Evolutionary conservation across 2,113 vertebrate species (phyloP).

Genomic region (Ceratotherium simum): DNA sequence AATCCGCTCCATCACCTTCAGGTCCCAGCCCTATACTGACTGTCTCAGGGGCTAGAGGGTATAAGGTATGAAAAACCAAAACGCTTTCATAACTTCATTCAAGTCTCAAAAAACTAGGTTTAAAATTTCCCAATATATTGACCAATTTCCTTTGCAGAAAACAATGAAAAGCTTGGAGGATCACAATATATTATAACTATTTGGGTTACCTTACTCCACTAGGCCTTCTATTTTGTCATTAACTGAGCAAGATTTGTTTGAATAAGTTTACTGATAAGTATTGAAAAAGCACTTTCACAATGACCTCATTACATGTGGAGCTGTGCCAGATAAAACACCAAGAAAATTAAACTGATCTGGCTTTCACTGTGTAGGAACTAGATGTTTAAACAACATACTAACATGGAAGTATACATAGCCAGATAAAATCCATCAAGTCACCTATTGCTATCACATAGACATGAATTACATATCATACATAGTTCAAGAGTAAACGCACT

Average conservation of each 20-base stretch:
- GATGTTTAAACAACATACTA: not conserved
- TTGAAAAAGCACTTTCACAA: conserved; percentile 15
- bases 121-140: not conserved
- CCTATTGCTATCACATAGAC: not conserved
- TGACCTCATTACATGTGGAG: not conserved
- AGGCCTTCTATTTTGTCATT: conserved; percentile 18
- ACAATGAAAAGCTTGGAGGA: conserved; percentile 33
- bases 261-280: conserved; percentile 44
- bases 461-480: not conserved
- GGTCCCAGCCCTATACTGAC: not conserved
- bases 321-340: conserved; percentile 14
- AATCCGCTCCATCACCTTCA: conserved; percentile 17
- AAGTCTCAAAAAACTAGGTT: conserved; percentile 21
- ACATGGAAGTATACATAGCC: not conserved
- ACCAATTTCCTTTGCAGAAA: not conserved
- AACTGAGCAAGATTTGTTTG: not conserved
- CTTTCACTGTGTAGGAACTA: not conserved
- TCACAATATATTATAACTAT: not conserved
- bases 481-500: conserved; percentile 1
- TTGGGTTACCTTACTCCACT: not conserved
- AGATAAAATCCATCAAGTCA: conserved; percentile 33
- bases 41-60: not conserved
- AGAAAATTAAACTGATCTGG: not conserved
- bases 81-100: not conserved
- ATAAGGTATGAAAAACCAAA: not conserved